Conservation (phyloP, 1,140 invertebrate species). For the Zaprionus lachaisei region DNA sequence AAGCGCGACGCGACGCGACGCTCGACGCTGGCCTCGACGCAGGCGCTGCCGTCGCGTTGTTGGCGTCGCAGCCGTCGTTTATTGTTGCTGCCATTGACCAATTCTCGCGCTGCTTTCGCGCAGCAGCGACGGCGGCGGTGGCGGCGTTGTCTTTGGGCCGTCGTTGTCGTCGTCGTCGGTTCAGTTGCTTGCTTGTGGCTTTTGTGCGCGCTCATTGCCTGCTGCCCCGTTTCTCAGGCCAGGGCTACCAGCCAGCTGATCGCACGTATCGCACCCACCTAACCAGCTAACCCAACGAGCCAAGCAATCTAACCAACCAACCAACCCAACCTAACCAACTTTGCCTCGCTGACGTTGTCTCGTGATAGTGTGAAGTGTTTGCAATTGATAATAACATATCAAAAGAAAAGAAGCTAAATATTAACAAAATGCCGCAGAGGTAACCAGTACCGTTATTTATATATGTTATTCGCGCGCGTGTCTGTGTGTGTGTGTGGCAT, state of each 20-base stretch:
- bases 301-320: background rate
- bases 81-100: conserved; percentile 47
- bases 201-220: conserved; percentile 44
- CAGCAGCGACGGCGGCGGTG: conserved; percentile 25
- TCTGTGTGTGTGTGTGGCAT: conserved; percentile 8
- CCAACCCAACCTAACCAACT: background rate
- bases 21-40: conserved; percentile 24
- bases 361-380: conserved; percentile 61
- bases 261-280: conserved; percentile 28
- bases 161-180: conserved; percentile 39
- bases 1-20: conserved; percentile 37
- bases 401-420: conserved; percentile 30
- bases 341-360: conserved; percentile 33
- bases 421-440: conserved; percentile 70
- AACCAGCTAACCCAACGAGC: background rate
- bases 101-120: conserved; percentile 26
- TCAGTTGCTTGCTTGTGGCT: conserved; percentile 58
- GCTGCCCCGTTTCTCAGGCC: background rate
- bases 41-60: conserved; percentile 7
- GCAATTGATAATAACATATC: conserved; percentile 65
- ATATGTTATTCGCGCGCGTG: conserved; percentile 7
- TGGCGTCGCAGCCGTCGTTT: background rate
- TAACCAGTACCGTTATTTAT: conserved; percentile 65
- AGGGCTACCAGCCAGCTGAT: conserved; percentile 24
- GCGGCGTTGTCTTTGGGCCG: conserved; percentile 40